Evolutionary conservation across 2,113 vertebrate species (phyloP).

Genomic region (Grus americana): DNA sequence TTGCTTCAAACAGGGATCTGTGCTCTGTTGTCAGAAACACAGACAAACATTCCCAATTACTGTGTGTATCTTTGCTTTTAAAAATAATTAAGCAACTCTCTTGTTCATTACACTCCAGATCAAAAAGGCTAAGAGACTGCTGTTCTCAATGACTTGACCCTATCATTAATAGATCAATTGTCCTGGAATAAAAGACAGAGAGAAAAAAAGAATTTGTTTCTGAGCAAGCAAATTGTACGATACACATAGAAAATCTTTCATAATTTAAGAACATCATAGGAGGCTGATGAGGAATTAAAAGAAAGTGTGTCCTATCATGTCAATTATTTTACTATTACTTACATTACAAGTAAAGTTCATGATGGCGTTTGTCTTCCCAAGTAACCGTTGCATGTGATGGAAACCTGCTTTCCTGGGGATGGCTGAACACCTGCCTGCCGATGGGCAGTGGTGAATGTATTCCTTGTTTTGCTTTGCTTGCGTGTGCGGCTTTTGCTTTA

Average conservation of each 20-base stretch:
- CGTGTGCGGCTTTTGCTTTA: too few species aligned
- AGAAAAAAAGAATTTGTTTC: background rate
- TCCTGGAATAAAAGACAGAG: background rate
- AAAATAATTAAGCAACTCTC: background rate
- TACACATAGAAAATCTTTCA: background rate
- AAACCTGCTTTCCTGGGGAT: too few species aligned
- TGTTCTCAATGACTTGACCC: background rate
- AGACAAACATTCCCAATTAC: background rate
- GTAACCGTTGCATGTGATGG: too few species aligned
- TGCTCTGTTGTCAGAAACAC: background rate
- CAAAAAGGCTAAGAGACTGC: conserved; percentile 33
- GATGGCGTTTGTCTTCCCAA: too few species aligned
- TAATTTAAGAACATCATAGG: background rate
- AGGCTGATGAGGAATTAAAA: background rate
- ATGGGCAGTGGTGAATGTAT: too few species aligned
- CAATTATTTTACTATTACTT: background rate
- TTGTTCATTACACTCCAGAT: background rate
- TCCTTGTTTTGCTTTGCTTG: too few species aligned
- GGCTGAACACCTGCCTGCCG: too few species aligned
- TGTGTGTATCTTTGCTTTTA: background rate
- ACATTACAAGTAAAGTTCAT: background rate
- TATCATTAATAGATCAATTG: background rate
- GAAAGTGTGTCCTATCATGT: background rate
- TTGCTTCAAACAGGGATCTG: background rate
- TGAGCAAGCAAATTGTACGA: background rate